phyloP scores from a whole-genome alignment of 2,888 invertebrate genomes.

The Lutraria lutraria region DNA sequence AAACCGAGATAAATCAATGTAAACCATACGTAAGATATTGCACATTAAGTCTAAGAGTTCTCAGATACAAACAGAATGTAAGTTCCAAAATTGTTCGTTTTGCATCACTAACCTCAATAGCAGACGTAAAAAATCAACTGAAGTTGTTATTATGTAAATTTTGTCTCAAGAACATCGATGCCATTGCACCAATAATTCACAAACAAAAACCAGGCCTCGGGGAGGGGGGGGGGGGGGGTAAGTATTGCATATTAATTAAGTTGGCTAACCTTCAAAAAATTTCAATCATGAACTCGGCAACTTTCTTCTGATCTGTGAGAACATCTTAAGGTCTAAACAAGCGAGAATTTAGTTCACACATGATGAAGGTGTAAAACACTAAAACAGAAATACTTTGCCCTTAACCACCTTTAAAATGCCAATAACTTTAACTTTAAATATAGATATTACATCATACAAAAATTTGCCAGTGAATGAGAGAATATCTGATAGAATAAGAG shows the following conservation, averaged over 20 bases:
- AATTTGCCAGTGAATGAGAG: too few species aligned
- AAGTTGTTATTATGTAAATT: slow-evolving; percentile 9
- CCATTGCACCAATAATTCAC: not conserved
- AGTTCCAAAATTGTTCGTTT: slow-evolving; percentile 8
- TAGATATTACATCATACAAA: too few species aligned
- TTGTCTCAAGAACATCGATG: not conserved
- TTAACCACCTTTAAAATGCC: too few species aligned
- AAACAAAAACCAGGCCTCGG: not conserved
- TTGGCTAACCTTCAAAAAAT: slow-evolving; percentile 11
- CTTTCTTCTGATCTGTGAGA: not conserved
- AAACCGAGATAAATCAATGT: not conserved
- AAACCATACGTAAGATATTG: not conserved
- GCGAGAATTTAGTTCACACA: not conserved
- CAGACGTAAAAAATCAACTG: slow-evolving; percentile 3
- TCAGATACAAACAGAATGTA: not conserved
- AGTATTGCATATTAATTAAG: slow-evolving; percentile 8
- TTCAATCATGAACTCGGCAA: not conserved
- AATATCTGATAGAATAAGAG: too few species aligned
- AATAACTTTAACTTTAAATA: too few species aligned
- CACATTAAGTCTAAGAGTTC: not conserved
- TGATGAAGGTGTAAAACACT: not conserved
- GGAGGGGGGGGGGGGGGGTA: too few species aligned
- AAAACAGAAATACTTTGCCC: not conserved
- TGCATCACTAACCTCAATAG: slow-evolving; percentile 1
- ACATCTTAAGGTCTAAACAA: not conserved